These are phyloP conservation scores for Cylloceria caligata DNA, from an alignment of 2,888 invertebrate genomes.

Conservation along the genomic window DNA sequence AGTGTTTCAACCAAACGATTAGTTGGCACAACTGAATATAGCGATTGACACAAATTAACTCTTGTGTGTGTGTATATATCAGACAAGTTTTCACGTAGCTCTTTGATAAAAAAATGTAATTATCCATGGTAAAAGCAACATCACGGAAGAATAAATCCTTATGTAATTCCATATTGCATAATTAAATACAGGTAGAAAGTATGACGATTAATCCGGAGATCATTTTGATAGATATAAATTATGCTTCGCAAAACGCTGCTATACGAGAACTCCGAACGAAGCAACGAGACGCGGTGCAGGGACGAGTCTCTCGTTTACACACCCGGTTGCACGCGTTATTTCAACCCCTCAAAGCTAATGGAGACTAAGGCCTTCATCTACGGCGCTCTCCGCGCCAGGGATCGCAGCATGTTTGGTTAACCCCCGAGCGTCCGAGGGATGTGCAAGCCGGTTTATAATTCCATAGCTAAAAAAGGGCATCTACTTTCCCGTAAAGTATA, in stretches of 20 bases:
- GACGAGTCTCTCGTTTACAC: constrained; percentile 45
- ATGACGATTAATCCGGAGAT: constrained; percentile 48
- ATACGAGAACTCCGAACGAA: neutral
- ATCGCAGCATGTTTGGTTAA: constrained; percentile 63
- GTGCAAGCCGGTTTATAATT: constrained; percentile 54
- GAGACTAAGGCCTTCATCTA: constrained; percentile 66
- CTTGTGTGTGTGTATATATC: neutral
- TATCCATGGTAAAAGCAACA: neutral
- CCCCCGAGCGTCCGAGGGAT: constrained; percentile 47
- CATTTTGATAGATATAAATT: constrained; percentile 59
- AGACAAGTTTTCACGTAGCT: neutral
- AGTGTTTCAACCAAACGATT: neutral
- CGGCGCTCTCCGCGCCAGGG: constrained; percentile 55
- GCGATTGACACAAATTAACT: neutral
- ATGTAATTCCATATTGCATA: constrained; percentile 2
- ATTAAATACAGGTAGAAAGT: neutral
- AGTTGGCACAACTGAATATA: neutral
- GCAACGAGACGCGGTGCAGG: neutral
- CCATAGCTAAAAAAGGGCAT: constrained; percentile 35
- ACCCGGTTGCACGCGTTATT: constrained; percentile 55
- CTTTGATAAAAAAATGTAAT: neutral
- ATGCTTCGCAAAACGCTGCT: constrained; percentile 32
- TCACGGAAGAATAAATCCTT: neutral
- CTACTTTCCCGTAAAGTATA: constrained; percentile 37
- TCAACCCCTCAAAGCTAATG: constrained; percentile 67